Percentiles rank a stretch among this genome's conserved stretches.
Evolutionary conservation across 2,797 vertebrate genomes (phyloP).

Genomic region (Fistularia tabacaria): DNA sequence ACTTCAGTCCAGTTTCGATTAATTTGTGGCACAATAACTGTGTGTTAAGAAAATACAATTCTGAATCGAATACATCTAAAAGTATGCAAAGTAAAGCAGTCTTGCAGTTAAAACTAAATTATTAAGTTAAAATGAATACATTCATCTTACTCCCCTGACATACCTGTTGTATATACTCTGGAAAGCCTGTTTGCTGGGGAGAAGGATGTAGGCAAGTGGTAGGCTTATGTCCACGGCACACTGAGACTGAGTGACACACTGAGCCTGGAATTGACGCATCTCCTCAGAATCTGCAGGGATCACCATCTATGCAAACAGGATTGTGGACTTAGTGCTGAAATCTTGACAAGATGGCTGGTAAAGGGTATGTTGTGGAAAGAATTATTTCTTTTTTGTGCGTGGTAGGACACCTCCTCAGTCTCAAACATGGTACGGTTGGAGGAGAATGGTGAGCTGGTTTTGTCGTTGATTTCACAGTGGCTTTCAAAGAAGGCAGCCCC

Average conservation of each 20-base stretch:
- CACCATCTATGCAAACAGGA: slow-evolving; percentile 80
- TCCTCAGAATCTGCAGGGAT: slow-evolving; percentile 89
- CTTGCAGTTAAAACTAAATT: too few species aligned
- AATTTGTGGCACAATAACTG: background rate
- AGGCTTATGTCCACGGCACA: slow-evolving; percentile 83
- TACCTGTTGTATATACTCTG: slow-evolving; percentile 92
- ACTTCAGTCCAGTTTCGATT: too few species aligned
- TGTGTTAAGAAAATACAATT: too few species aligned
- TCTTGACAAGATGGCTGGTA: background rate
- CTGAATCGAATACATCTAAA: too few species aligned
- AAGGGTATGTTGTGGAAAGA: background rate
- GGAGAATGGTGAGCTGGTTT: slow-evolving; percentile 87
- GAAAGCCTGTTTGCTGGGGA: slow-evolving; percentile 89
- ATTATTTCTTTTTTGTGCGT: background rate
- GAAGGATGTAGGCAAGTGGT: slow-evolving; percentile 80
- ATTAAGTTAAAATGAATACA: background rate
- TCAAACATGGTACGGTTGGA: slow-evolving; percentile 95
- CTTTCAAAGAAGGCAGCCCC: slow-evolving; percentile 81
- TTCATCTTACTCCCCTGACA: background rate
- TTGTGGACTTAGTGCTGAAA: background rate
- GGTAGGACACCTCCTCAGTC: slow-evolving; percentile 82
- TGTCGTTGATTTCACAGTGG: slow-evolving; percentile 84
- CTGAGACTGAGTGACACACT: slow-evolving; percentile 81
- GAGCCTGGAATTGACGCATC: slow-evolving; percentile 85
- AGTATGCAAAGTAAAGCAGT: too few species aligned